These are phyloP conservation scores for Lamprotornis superbus DNA, from an alignment of 2,113 vertebrate genomes.

Conservation along the genomic window DNA sequence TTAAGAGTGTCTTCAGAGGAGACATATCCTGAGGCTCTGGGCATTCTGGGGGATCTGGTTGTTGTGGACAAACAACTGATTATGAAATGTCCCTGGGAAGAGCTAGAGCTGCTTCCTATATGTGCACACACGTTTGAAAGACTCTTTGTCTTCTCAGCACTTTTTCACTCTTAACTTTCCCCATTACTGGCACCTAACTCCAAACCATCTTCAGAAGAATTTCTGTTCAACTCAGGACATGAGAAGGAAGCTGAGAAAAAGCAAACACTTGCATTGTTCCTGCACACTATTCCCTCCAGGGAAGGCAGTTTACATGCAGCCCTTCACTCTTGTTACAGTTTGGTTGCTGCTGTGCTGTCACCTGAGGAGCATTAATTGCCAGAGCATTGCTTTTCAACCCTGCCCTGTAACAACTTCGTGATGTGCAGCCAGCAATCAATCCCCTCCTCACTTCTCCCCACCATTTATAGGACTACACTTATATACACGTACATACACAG, in stretches of 20 bases:
- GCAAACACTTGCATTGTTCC: background rate
- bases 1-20: background rate
- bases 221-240: background rate
- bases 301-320: fast-evolving
- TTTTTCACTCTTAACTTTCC: background rate
- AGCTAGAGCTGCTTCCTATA: background rate
- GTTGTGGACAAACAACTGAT: background rate
- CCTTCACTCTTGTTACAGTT: fast-evolving
- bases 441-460: background rate
- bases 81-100: background rate
- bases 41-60: background rate
- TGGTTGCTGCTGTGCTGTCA: background rate
- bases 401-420: background rate
- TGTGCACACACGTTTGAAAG: fast-evolving
- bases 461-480: fast-evolving
- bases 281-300: background rate
- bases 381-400: background rate
- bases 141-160: background rate
- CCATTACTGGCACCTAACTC: background rate
- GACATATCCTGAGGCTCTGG: background rate
- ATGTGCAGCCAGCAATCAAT: background rate
- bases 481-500: fast-evolving
- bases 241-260: background rate
- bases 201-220: background rate
- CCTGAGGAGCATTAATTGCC: background rate